Evolutionary conservation across 2,797 vertebrate genomes (phyloP), one percentile per base, ranked within the genome.

Genomic region (Acanthopagrus latus): DNA sequence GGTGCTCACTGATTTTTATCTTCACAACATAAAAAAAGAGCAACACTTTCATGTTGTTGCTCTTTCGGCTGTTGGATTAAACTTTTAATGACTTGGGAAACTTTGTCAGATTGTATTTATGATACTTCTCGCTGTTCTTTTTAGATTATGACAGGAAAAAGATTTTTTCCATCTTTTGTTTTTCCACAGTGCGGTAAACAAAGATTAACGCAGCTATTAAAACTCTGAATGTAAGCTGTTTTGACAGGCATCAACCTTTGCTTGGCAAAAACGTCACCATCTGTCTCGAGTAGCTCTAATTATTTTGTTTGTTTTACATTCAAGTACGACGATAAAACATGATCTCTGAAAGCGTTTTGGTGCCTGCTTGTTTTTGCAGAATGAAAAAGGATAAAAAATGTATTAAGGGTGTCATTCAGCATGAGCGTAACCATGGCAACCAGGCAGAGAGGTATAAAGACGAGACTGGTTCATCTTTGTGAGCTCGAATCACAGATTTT

Each of bases 371-470:
- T 52, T 78, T 51, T 17, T 57, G 65, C 12, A 69, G 65, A 76
- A 60, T 74, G 65, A 64, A 71, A 41, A 41, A 50, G 33, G 33
- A 67, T 75, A 21, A 68, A 71, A 76, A 55, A 81, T 67, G 27
- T 21, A 74, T 74, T 48, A 43, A 29, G 18, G 48, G 10, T 48
- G 55, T 71, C 51, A 75, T 82, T 84, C 60, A 70, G 64, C 59
- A 48, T 13, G 60, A 66, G 51, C 38, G 46, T 80, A 74, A 60
- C 81, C 79, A 84, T 80, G 59, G 79, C 74, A 84, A 84, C 81
- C 21, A 68, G 50, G 63, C 46, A 64, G 54, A 75, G 73, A 38
- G 20, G 55, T 73, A 71, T 13, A 12, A 25, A 64, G 33, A 63
- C 4, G 2, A 62, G 33, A 47, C 47, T 27, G 56, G 21, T 52